Conservation (phyloP, 1,140 invertebrate genomes). For the Onthophagus taurus region DNA sequence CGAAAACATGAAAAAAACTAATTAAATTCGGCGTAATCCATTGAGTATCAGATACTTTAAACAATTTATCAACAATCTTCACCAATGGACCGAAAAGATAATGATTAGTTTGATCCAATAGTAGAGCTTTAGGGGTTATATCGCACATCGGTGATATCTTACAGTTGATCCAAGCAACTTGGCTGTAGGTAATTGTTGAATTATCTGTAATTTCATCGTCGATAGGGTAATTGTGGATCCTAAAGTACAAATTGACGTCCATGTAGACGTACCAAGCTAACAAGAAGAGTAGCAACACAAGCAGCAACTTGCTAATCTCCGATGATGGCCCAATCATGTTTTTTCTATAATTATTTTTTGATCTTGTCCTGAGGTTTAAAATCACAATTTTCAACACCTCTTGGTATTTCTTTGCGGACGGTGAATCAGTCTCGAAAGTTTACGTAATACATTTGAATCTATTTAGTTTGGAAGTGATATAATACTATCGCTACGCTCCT, state of each 20-base stretch:
- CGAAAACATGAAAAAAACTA: conserved; percentile 60
- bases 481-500: no score
- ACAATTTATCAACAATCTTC: conserved; percentile 50
- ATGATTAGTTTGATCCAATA: conserved; percentile 66
- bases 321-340: conserved; percentile 50
- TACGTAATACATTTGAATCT: conserved; percentile 2
- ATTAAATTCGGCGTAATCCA: conserved; percentile 71
- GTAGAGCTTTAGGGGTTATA: conserved; percentile 64
- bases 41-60: conserved; percentile 49
- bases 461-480: background rate
- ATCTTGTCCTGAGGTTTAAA: background rate
- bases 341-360: background rate
- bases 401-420: no score
- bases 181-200: conserved; percentile 39
- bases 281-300: conserved; percentile 40
- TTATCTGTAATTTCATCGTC: conserved; percentile 24
- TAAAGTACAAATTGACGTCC: conserved; percentile 49
- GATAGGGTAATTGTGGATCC: conserved; percentile 49
- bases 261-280: conserved; percentile 49
- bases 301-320: conserved; percentile 46
- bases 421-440: conserved; percentile 7
- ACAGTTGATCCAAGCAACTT: conserved; percentile 52
- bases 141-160: conserved; percentile 61
- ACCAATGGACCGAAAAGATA: conserved; percentile 66
- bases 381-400: background rate